These are phyloP conservation scores for Amblyjoppa fuscipennis DNA, from an alignment of 2,888 invertebrate species.

Conservation along the genomic window DNA sequence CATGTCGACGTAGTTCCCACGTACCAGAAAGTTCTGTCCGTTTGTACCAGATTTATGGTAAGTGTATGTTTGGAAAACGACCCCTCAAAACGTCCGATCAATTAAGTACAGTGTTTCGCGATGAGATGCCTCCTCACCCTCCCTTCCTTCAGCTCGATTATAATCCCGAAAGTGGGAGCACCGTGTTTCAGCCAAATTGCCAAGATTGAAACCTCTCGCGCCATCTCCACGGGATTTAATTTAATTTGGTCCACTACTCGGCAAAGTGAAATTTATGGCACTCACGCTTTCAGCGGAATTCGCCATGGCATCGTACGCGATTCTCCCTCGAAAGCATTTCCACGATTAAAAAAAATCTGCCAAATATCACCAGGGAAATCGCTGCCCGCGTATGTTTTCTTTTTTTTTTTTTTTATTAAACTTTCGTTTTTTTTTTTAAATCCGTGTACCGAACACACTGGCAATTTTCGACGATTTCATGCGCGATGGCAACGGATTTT, in stretches of 20 bases:
- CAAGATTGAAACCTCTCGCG: slow-evolving; percentile 55
- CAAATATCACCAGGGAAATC: slow-evolving; percentile 33
- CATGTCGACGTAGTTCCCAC: no score
- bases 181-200: slow-evolving; percentile 34
- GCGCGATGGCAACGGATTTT: slow-evolving; percentile 47
- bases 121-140: not conserved
- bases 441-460: not conserved
- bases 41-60: no score
- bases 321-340: not conserved
- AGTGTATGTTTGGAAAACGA: not conserved
- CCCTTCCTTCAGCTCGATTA: not conserved
- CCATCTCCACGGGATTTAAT: slow-evolving; percentile 45
- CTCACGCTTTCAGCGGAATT: slow-evolving; percentile 23
- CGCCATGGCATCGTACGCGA: not conserved
- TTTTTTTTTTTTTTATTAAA: not conserved
- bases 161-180: not conserved
- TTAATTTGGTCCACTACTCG: slow-evolving; percentile 29
- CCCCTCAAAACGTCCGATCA: not conserved
- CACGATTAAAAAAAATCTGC: slow-evolving; percentile 20
- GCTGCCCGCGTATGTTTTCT: not conserved
- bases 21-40: no score
- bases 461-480: slow-evolving; percentile 24
- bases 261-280: slow-evolving; percentile 50
- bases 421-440: not conserved
- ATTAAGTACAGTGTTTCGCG: slow-evolving; percentile 5